Conservation (phyloP, 2,888 invertebrate species). For the Hydroisotoma schaefferi region DNA sequence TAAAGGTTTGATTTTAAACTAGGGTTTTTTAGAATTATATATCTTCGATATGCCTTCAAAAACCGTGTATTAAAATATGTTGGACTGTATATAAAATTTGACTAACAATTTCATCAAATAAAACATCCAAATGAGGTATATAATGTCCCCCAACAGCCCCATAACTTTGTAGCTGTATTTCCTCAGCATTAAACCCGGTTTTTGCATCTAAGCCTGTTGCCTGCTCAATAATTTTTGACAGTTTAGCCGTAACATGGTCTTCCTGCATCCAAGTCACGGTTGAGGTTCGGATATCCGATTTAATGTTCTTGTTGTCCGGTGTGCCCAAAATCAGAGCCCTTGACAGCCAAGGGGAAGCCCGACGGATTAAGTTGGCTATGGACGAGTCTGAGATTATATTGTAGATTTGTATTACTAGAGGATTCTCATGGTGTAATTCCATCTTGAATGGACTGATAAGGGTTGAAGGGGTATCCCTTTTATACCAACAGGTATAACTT, state of each 20-base stretch:
- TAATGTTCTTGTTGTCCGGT: conserved; percentile 11
- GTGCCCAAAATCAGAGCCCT: conserved; percentile 49
- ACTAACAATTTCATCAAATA: conserved; percentile 35
- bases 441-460: conserved; percentile 49
- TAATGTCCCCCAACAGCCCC: conserved; percentile 55
- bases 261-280: conserved; percentile 51
- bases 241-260: background rate
- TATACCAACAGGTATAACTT: conserved; percentile 49
- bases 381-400: conserved; percentile 49
- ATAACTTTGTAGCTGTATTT: conserved; percentile 54
- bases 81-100: too few species aligned
- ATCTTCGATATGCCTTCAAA: too few species aligned
- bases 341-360: conserved; percentile 48
- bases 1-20: too few species aligned
- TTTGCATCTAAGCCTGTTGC: conserved; percentile 50
- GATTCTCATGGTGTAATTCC: conserved; percentile 49
- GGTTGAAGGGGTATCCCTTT: conserved; percentile 42
- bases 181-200: conserved; percentile 45
- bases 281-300: conserved; percentile 51
- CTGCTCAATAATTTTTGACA: conserved; percentile 47
- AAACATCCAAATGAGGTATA: conserved; percentile 53
- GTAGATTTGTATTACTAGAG: conserved; percentile 49
- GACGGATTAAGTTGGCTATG: conserved; percentile 46
- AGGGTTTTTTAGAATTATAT: too few species aligned
- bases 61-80: too few species aligned